Evolutionary conservation across 2,113 vertebrate species (phyloP), one percentile per base, ranked within the genome.

Genomic region (Erythrocebus patas): DNA sequence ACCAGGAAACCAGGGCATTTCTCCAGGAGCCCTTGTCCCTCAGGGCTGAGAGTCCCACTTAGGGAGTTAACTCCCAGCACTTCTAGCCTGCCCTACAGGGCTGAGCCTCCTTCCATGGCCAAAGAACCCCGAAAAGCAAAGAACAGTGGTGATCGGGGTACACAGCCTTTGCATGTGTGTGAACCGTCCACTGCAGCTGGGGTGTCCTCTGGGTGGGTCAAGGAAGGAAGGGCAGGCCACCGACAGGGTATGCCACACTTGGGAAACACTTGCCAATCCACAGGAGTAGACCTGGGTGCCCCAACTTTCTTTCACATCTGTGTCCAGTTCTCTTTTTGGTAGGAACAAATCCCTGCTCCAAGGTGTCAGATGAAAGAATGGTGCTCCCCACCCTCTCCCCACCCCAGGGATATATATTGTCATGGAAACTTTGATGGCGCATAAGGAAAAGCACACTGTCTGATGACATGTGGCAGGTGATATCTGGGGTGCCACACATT

Each of bases 231-330:
- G 10, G 2, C 1, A 13, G 48, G 75, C 17, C 66, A 27, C 59
- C 0, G 0, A 4, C 6, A 61, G 48, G 45, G 25, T 11, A 25
- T 5, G 1, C 70, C 84, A 48, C 0, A 0, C 12, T 52, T 81
- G 48, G 66, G 3, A 10, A 81, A 52, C 76, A 22, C 16, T 2
- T 70, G 38, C 2, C 40, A 4, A 9, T 23, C 48, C 1, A 9
- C 12, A 12, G 52, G 40, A 16, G 17, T 5, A 10, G 18, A 45
- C 22, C 1, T 5, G 32, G 48, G 6, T 25, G 9, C 17, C 25
- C 13, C 6, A 0, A 4, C 48, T 35, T 52, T 57, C 88, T 59
- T 27, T 52, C 64, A 0, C 2, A 1, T n/a, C 45, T 43, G 8
- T 45, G 35, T 27, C 40, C 0, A 0, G 8, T n/a, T 50, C 11